These are phyloP conservation scores for Bambusicola thoracicus DNA, from an alignment of 2,113 vertebrate species.

Conservation along the genomic window DNA sequence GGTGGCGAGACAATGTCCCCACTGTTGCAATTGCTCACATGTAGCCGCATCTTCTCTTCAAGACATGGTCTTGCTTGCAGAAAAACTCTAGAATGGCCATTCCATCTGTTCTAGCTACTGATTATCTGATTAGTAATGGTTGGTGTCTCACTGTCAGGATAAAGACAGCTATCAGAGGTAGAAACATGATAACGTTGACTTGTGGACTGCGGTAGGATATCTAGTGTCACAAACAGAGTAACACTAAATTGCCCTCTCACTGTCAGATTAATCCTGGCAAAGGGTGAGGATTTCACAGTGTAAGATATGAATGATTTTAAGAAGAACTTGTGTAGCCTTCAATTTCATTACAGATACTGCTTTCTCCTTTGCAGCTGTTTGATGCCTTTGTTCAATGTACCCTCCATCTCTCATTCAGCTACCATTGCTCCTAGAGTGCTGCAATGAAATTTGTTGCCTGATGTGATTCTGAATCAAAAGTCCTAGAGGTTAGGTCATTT, in stretches of 20 bases:
- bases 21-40: neutral
- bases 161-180: neutral
- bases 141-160: neutral
- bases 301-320: rapidly evolving
- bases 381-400: neutral
- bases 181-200: neutral
- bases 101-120: neutral
- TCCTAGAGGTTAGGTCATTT: neutral
- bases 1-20: rapidly evolving
- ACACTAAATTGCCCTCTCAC: neutral
- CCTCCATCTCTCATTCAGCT: neutral
- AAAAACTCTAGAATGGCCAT: neutral
- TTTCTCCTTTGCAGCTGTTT: neutral
- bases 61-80: neutral
- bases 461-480: neutral
- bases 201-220: neutral
- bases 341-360: neutral
- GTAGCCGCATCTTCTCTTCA: neutral
- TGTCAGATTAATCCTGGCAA: neutral
- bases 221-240: neutral
- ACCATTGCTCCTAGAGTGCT: neutral
- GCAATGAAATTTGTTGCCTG: neutral
- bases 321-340: neutral
- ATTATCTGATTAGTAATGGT: neutral
- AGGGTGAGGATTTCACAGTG: neutral